Conservation (phyloP, 2,113 vertebrate species). For the Xenus cinereus region DNA sequence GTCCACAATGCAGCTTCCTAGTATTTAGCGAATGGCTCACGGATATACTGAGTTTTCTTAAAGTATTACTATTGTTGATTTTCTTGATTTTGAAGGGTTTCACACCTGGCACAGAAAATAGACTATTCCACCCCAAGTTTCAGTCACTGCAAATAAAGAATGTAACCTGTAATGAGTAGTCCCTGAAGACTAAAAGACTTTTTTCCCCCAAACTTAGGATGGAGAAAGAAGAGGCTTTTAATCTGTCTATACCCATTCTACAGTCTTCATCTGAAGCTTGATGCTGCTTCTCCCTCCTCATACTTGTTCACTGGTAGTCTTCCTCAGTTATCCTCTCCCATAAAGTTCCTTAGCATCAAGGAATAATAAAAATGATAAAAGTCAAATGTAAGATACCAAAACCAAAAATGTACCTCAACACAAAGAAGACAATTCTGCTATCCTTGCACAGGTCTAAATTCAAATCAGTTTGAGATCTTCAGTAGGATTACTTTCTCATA, state of each 20-base stretch:
- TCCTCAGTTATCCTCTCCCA: not conserved
- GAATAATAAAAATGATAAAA: not conserved
- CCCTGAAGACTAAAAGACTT: not conserved
- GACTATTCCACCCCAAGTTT: not conserved
- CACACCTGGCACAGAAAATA: not conserved
- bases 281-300: not conserved
- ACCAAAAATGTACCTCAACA: not conserved
- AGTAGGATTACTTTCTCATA: not conserved
- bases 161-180: accelerated
- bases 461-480: not conserved
- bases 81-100: not conserved
- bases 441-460: not conserved
- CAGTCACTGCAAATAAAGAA: not conserved
- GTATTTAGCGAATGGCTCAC: not conserved
- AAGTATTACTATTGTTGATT: not conserved
- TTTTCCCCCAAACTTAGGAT: not conserved
- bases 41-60: not conserved
- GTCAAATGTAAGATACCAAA: not conserved
- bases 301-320: not conserved
- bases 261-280: not conserved
- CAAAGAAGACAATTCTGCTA: not conserved
- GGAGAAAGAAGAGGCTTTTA: not conserved
- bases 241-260: not conserved
- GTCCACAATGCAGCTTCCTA: not conserved
- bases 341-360: not conserved